phyloP scores from a whole-genome alignment of 2,888 invertebrate genomes.

The Salticus scenicus region DNA sequence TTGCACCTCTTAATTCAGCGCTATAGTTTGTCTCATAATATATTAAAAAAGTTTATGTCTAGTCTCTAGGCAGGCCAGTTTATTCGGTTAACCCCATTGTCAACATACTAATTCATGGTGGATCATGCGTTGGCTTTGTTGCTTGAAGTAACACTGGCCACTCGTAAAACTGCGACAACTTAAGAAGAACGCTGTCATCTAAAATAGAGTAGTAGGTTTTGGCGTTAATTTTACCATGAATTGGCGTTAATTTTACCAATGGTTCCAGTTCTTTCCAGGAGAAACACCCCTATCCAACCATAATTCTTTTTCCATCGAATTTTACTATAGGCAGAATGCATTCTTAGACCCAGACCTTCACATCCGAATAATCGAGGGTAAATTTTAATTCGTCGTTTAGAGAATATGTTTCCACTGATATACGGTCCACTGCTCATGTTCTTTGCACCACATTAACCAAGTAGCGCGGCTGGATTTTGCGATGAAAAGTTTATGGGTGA shows the following conservation, averaged over 20 bases:
- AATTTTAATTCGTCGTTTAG: conserved; percentile 13
- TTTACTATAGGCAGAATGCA: background rate
- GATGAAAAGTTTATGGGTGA: conserved; percentile 29
- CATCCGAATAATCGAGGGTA: background rate
- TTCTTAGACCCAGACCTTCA: background rate
- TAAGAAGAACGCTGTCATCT: background rate
- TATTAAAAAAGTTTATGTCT: conserved; percentile 5
- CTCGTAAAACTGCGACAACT: background rate
- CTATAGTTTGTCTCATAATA: background rate
- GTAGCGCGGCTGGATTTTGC: conserved; percentile 13
- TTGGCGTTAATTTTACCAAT: background rate
- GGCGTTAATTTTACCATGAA: background rate
- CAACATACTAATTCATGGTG: background rate
- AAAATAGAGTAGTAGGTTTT: background rate
- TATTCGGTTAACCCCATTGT: background rate
- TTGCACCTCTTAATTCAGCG: conserved; percentile 2
- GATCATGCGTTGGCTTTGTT: background rate
- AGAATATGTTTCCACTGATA: conserved; percentile 1
- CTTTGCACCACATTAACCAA: conserved; percentile 20
- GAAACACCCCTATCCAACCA: conserved; percentile 6
- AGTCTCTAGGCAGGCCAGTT: background rate
- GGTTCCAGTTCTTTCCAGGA: background rate
- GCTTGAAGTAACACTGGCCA: background rate
- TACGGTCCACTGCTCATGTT: background rate
- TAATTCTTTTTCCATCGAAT: background rate